Conservation (phyloP, 2,113 vertebrate species). For the Eleginops maclovinus region DNA sequence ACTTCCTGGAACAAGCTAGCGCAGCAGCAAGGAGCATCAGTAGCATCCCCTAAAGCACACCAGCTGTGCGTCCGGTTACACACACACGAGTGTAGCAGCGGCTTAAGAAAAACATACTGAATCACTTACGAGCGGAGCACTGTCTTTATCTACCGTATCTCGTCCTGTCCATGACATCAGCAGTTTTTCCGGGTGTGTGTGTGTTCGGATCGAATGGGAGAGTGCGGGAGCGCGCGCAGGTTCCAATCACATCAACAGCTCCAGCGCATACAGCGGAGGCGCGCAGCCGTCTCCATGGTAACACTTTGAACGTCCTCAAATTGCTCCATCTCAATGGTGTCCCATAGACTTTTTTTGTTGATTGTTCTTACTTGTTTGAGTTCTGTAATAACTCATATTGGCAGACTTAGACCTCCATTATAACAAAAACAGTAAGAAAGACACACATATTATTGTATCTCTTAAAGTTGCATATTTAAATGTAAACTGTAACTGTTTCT, state of each 20-base stretch:
- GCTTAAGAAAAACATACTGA: constrained; percentile 20
- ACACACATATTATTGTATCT: not conserved
- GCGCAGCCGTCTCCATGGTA: constrained; percentile 66
- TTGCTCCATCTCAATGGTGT: constrained; percentile 6
- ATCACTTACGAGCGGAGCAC: constrained; percentile 72
- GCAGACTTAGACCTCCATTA: not conserved
- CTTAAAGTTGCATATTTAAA: not conserved
- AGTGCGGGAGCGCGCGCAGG: constrained; percentile 67
- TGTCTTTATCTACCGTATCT: constrained; percentile 55
- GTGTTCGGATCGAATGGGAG: constrained; percentile 52
- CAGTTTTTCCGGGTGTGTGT: constrained; percentile 59
- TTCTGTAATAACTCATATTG: not conserved
- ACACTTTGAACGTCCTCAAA: constrained; percentile 24
- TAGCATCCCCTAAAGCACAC: constrained; percentile 17
- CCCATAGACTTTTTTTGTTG: not conserved
- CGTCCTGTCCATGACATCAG: constrained; percentile 71
- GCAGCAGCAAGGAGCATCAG: constrained; percentile 34
- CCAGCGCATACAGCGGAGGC: constrained; percentile 55
- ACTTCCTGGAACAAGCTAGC: constrained; percentile 79
- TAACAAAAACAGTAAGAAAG: not conserved
- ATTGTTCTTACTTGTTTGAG: not conserved
- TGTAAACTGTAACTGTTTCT: no score
- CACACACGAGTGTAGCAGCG: not conserved
- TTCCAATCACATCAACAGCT: constrained; percentile 68
- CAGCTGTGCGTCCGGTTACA: not conserved